Base-by-base conservation (phyloP, 2,113 vertebrate genomes). In the Alouatta palliata region DNA sequence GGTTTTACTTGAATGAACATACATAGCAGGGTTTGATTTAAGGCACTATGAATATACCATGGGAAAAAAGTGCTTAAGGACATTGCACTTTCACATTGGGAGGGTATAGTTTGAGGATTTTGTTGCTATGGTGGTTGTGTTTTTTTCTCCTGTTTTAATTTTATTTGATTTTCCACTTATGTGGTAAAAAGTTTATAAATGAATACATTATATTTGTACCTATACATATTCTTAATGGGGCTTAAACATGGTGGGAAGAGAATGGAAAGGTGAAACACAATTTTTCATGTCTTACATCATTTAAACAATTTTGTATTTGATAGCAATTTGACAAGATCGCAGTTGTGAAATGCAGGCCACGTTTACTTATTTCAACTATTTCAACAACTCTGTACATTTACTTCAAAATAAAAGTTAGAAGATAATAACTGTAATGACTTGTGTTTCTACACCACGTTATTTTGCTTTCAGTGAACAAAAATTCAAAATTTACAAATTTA, bases 381-480 rank as follows among this genome's bases (percentile, higher is more conserved):
- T 88, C 9, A 64, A 79, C 10, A 89, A 83, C 45, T 87, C 37
- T 80, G 13, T 17, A 84, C 30, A 45, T 43, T 35, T 90, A 47
- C 56, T 64, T 40, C 13, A 21, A 91, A 92, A 21, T 79, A 45
- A 83, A 89, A 81, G 45, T 66, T n/a, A 32, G 27, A 61, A 61
- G 11, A 11, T 10, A 68, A n/a, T 56, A 66, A 27, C 6, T 52
- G 0, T 14, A 45, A 49, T 25, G 16, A 45, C 35, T 61, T 49
- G 16, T 6, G 68, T n/a, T 80, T 91, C 45, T 86, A 17, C 9
- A 61, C 2, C 11, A 43, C 16, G 23, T 47, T 30, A 43, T 80
- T 92, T 93, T 92, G n/a, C 70, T 91, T 93, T 70, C 30, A 64
- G 16, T 20, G 30, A 79, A 66, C 90, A n/a, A 81, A 68, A 73